Evolutionary conservation across 2,113 vertebrate species (phyloP).

Genomic region (Amia ocellicauda): DNA sequence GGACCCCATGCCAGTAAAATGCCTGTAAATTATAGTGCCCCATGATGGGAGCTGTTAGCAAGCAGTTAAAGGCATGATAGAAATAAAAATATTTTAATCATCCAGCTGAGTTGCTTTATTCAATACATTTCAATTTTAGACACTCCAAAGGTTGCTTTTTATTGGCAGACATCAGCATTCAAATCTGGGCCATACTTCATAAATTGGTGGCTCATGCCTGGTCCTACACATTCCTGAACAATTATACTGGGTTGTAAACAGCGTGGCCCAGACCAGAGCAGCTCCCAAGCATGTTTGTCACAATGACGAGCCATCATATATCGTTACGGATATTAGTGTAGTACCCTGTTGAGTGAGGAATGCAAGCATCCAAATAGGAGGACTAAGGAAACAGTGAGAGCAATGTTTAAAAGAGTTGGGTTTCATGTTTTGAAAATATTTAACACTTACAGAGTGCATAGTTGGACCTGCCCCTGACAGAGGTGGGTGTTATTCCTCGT

Average conservation of each 20-base stretch:
- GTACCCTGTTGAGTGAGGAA: constrained; percentile 50
- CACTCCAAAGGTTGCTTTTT: background rate
- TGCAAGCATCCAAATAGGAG: constrained; percentile 34
- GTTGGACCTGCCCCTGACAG: constrained; percentile 49
- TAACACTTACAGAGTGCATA: constrained; percentile 50
- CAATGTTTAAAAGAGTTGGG: constrained; percentile 56
- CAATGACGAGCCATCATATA: constrained; percentile 33
- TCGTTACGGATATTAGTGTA: constrained; percentile 30
- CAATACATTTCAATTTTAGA: background rate
- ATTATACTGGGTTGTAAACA: constrained; percentile 23
- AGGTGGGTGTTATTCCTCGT: constrained; percentile 46
- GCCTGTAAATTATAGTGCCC: background rate
- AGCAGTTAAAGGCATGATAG: background rate
- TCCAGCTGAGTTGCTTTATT: background rate
- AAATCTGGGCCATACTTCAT: background rate
- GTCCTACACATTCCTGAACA: background rate
- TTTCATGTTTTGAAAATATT: constrained; percentile 55
- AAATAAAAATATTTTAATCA: constrained; percentile 3
- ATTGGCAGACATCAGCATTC: background rate
- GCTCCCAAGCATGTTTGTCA: constrained; percentile 41
- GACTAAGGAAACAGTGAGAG: constrained; percentile 30
- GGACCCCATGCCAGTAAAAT: too few species aligned
- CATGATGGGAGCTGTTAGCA: background rate
- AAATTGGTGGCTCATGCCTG: background rate
- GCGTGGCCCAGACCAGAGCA: background rate